A percentile compares a stretch with the other conserved stretches of the same genome.
phyloP scores from a whole-genome alignment of 2,113 vertebrate genomes.

The Microcebus murinus region DNA sequence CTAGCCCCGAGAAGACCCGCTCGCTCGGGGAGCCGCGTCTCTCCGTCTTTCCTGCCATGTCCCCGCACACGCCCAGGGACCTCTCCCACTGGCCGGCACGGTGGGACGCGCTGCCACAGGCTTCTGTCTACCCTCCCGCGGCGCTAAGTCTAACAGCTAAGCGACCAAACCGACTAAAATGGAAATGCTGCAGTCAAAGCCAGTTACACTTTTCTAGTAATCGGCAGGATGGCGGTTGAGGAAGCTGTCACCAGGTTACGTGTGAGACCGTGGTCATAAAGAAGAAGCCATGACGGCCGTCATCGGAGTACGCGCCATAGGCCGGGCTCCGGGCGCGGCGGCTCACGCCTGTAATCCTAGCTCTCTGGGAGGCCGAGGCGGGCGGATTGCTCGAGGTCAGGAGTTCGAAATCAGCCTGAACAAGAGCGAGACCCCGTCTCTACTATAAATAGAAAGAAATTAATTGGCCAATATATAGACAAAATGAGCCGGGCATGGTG shows the following conservation, averaged over 20 bases:
- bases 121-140: not conserved
- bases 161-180: not conserved
- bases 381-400: too few species aligned
- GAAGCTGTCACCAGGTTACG: not conserved
- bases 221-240: not conserved
- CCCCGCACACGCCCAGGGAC: not conserved
- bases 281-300: too few species aligned
- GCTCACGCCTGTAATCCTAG: too few species aligned
- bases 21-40: not conserved
- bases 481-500: too few species aligned
- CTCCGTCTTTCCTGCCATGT: not conserved
- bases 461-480: too few species aligned
- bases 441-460: too few species aligned
- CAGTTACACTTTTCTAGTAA: not conserved
- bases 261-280: not conserved
- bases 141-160: not conserved
- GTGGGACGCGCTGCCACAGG: not conserved
- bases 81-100: not conserved
- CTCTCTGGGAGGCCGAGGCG: too few species aligned
- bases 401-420: too few species aligned
- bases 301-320: accelerated
- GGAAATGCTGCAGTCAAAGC: not conserved
- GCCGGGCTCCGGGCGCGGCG: too few species aligned
- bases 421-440: too few species aligned
- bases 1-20: too few species aligned